Evolutionary conservation across 2,113 vertebrate genomes (phyloP).

Genomic region (Rhipidura dahli): DNA sequence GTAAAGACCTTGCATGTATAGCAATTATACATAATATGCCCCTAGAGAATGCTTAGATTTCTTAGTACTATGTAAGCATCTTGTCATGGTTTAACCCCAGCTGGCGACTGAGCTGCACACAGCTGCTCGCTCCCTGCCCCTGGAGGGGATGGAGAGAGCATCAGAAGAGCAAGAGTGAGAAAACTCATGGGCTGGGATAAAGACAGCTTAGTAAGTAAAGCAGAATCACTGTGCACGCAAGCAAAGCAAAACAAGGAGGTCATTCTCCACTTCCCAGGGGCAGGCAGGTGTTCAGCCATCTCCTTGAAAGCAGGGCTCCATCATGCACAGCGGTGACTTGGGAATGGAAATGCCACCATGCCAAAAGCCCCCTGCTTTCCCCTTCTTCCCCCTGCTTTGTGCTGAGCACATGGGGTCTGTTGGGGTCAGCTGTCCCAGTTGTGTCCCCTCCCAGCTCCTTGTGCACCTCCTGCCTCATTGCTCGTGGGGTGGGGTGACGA

Average conservation of each 20-base stretch:
- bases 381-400: neutral
- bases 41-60: neutral
- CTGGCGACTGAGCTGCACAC: neutral
- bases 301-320: neutral
- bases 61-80: neutral
- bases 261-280: neutral
- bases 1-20: neutral
- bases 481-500: neutral
- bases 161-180: neutral
- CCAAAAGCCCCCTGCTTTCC: neutral
- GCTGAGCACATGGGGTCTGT: neutral
- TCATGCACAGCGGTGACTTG: neutral
- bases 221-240: neutral
- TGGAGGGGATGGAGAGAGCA: neutral
- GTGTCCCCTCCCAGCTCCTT: neutral
- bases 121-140: neutral
- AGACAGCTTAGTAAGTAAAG: neutral
- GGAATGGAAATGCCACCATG: neutral
- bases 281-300: neutral
- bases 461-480: neutral
- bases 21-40: slow-evolving; percentile 19
- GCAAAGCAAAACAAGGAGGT: neutral
- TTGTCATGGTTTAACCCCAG: neutral
- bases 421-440: neutral
- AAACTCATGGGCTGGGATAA: neutral